Evolutionary conservation across 2,888 invertebrate species (phyloP), one percentile per base, ranked within the genome.

Genomic region (Uloborus plumipes): DNA sequence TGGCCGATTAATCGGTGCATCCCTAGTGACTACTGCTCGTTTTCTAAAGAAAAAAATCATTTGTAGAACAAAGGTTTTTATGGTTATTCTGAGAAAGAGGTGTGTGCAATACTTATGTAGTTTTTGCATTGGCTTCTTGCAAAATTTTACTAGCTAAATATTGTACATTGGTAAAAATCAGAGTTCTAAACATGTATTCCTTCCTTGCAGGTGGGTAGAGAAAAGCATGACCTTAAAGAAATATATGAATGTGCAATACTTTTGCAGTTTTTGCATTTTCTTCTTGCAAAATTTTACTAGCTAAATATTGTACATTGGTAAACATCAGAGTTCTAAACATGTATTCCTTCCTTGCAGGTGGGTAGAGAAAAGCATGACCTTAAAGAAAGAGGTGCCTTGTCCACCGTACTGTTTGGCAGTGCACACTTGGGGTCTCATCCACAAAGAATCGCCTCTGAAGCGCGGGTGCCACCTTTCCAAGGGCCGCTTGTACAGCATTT

Each of bases 381-480:
- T 79, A 64, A 84, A 78, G 75, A 74, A 66, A 66, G 71, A 79
- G 73, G 84, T 84, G 77, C 62, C 83, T 78, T 77, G 73, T 72
- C 73, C 70, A 69, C 74, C 74, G 69, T 74, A 71, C 59, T 83
- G 77, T 70, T 73, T 78, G 15, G 69, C 76, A 20, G 66, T 65
- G 51, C 82, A 76, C 55, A 71, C 83, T 16, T 81, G 81, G 81
- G 75, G 75, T n/a, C 49, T 74, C 49, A 69, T 82, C n/a, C 64
- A 49, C 66, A 67, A 72, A 64, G 74, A 81, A 47, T 70, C 80
- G 22, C 71, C 70, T 15, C 20, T 74, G n/a, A 73, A 80, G 50
- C 69, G 80, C n/a, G 51, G 65, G 47, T 81, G 80, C 65, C 70
- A 81, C 59, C 67, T 77, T 22, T 82, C 82, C 11, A 71, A 76